phyloP scores from a whole-genome alignment of 2,113 vertebrate genomes.

The Perca schrenkii region DNA sequence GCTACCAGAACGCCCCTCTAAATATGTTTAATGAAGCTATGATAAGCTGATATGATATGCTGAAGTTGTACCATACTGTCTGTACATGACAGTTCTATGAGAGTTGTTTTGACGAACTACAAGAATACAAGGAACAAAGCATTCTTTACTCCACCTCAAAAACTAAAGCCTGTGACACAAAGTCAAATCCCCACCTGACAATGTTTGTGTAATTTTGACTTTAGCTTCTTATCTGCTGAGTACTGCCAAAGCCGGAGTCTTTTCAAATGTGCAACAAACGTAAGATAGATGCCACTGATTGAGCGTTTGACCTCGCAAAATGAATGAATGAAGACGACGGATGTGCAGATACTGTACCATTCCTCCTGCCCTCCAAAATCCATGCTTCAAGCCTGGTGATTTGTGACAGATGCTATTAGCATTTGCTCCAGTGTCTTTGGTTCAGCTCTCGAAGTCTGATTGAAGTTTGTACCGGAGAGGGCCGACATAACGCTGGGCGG shows the following conservation, averaged over 20 bases:
- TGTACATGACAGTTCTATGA: not conserved
- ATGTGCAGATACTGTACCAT: not conserved
- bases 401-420: slow-evolving; percentile 70
- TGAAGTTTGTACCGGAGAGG: slow-evolving; percentile 70
- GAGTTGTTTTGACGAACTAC: not conserved
- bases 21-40: not conserved
- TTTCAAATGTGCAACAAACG: slow-evolving; percentile 19
- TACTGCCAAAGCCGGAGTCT: slow-evolving; percentile 1
- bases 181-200: not conserved
- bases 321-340: slow-evolving; percentile 21
- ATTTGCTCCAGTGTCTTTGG: slow-evolving; percentile 29
- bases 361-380: slow-evolving; percentile 28
- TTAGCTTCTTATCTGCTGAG: slow-evolving; percentile 34
- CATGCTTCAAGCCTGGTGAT: slow-evolving; percentile 51
- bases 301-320: slow-evolving; percentile 43
- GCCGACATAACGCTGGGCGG: slow-evolving; percentile 56
- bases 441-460: slow-evolving; percentile 67
- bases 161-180: not conserved
- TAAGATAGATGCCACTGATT: slow-evolving; percentile 17
- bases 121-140: not conserved
- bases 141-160: not conserved
- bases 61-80: not conserved
- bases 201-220: slow-evolving; percentile 20
- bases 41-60: not conserved
- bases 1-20: not conserved